phyloP scores from a whole-genome alignment of 1,140 invertebrate genomes.

The Drosophila neocordata region DNA sequence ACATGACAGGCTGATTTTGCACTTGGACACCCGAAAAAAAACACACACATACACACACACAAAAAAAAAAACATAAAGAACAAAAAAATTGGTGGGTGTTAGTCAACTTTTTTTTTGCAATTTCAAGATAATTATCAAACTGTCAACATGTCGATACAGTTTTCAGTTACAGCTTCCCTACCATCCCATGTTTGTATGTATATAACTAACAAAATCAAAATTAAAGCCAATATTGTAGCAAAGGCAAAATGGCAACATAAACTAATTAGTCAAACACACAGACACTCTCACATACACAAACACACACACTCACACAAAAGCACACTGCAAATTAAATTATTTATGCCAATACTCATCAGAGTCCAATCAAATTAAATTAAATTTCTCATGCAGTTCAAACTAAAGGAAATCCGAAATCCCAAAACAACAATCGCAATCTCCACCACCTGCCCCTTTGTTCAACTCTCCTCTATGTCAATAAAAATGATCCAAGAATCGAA shows the following conservation, averaged over 20 bases:
- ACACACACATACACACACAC: not conserved
- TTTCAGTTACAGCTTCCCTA: not conserved
- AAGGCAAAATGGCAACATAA: constrained; percentile 14
- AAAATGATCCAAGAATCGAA: constrained; percentile 33
- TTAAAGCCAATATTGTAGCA: not conserved
- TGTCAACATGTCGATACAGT: constrained; percentile 8
- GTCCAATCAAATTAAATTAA: constrained; percentile 37
- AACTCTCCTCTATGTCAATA: constrained; percentile 29
- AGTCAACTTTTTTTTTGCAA: not conserved
- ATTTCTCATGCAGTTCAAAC: constrained; percentile 23
- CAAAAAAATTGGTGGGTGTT: not conserved
- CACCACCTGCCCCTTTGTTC: not conserved
- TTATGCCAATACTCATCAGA: constrained; percentile 31
- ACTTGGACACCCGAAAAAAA: constrained; percentile 3
- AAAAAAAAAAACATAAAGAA: not conserved
- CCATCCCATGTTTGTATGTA: not conserved
- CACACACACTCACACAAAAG: constrained; percentile 15
- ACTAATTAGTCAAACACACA: constrained; percentile 31
- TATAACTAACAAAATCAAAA: not conserved
- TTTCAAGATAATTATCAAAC: constrained; percentile 9
- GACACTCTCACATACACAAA: not conserved
- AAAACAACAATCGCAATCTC: not conserved
- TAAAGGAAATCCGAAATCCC: not conserved
- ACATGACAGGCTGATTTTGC: constrained; percentile 28
- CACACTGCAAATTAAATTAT: constrained; percentile 46